Base-by-base conservation (phyloP, 2,797 vertebrate genomes). In the Bovichtus diacanthus region DNA sequence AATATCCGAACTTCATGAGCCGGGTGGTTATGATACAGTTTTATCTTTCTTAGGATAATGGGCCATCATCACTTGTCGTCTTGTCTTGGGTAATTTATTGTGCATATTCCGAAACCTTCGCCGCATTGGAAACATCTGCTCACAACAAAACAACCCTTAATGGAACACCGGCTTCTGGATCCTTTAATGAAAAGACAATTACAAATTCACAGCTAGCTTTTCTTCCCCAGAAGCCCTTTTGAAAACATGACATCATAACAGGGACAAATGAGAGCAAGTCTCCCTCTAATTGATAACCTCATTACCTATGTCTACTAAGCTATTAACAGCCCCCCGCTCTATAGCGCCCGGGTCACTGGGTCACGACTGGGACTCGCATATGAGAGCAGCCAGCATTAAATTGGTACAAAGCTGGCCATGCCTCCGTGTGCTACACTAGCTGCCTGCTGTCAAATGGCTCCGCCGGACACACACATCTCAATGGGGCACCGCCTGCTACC, bases 221-320 rank as follows among this genome's bases (percentile, higher is more conserved):
- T 46, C 62, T 67, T 83, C 62, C 77, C 59, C 49, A 21, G 54
- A 79, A 88, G 72, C 59, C 68, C 67, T 74, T 78, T 80, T 41
- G 47, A 68, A 82, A 87, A 85, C 80, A 82, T 21, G 6, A 71
- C 80, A 75, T 81, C 70, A 86, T 82, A 82, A 87, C 74, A n/a
- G 59, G 51, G 70, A 85, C 79, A 93, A 88, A 93, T 87, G 79
- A 86, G 84, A 83, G 61, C 74, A 74, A 86, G 60, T 70, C 73
- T 72, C 63, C 64, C 56, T 81, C 78, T 91, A 91, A 92, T 90
- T 90, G 88, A 91, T 90, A 83, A 90, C 84, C 86, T 92, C 81
- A 92, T 92, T 91, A 89, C 81, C 76, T 70, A 69, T 81, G 70
- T 89, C 87, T 78, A 76, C 82, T 11, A 76, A 63, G 81, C 83